Conservation (phyloP, 2,113 vertebrate species). For the Chiloscyllium plagiosum region DNA sequence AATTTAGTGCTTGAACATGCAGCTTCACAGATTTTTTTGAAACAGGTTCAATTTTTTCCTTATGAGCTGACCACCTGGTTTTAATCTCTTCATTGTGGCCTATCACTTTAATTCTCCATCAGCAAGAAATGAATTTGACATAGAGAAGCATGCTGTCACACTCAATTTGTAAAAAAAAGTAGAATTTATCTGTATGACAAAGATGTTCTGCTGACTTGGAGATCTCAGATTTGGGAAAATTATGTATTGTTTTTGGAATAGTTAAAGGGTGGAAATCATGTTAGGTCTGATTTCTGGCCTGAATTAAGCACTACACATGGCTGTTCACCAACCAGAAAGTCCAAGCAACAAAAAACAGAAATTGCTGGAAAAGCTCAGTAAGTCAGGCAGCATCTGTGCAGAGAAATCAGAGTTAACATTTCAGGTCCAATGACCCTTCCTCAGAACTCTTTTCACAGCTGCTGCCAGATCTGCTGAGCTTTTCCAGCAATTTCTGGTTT, state of each 20-base stretch:
- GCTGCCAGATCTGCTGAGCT: no score
- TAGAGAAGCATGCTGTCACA: conserved; percentile 20
- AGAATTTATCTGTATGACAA: conserved; percentile 28
- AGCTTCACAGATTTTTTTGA: neutral
- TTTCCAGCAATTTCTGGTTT: no score
- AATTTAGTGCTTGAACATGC: neutral
- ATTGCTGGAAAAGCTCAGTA: no score
- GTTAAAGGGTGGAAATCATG: neutral
- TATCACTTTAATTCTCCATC: conserved; percentile 4
- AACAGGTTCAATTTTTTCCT: neutral
- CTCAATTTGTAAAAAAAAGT: neutral
- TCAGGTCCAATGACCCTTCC: no score
- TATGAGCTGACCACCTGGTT: conserved; percentile 26
- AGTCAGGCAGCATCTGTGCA: no score
- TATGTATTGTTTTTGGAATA: no score
- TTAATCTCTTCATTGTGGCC: neutral
- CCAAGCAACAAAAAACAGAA: neutral
- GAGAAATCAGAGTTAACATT: no score
- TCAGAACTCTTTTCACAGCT: no score
- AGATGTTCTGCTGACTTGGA: neutral
- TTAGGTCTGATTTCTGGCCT: neutral
- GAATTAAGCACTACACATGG: neutral
- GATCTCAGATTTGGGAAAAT: neutral
- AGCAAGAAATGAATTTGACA: conserved; percentile 25
- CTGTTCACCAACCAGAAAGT: neutral